These are phyloP conservation scores for Sebastes variabilis DNA, from an alignment of 2,797 vertebrate genomes.

Conservation along the genomic window DNA sequence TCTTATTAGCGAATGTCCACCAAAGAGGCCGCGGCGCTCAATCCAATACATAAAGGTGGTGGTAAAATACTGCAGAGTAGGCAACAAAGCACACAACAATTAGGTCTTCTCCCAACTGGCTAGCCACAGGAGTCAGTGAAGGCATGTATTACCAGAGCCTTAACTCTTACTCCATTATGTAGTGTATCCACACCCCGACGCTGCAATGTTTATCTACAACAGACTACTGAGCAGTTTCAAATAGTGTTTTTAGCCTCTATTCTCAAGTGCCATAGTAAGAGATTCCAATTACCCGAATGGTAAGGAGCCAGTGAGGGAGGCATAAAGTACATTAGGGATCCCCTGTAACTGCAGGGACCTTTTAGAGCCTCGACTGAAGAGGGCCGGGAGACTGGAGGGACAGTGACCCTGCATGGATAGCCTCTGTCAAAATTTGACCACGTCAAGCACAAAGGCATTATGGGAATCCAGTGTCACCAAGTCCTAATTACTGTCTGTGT, in stretches of 20 bases:
- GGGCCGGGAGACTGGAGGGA: conserved; percentile 79
- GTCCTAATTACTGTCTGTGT: conserved; percentile 86
- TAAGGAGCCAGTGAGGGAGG: conserved; percentile 82
- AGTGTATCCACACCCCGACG: conserved; percentile 77
- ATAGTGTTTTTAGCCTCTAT: conserved; percentile 83
- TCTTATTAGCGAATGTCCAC: conserved; percentile 79
- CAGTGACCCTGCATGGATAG: conserved; percentile 84
- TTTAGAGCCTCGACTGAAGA: conserved; percentile 80
- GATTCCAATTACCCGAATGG: conserved; percentile 84
- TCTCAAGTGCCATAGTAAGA: conserved; percentile 82
- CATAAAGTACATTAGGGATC: conserved; percentile 83
- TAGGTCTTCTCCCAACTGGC: conserved; percentile 81
- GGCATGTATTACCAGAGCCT: conserved; percentile 83
- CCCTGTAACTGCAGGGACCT: conserved; percentile 81
- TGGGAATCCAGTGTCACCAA: conserved; percentile 86
- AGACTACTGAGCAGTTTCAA: conserved; percentile 83
- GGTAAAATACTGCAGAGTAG: conserved; percentile 77
- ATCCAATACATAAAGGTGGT: conserved; percentile 76
- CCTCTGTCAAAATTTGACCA: conserved; percentile 84
- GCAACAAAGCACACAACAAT: conserved; percentile 84
- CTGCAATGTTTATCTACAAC: conserved; percentile 83
- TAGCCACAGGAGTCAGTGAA: conserved; percentile 79
- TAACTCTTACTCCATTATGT: conserved; percentile 83
- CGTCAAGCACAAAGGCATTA: conserved; percentile 85
- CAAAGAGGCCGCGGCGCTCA: conserved; percentile 67